Conservation (phyloP, 2,113 vertebrate genomes). For the Willisornis vidua region DNA sequence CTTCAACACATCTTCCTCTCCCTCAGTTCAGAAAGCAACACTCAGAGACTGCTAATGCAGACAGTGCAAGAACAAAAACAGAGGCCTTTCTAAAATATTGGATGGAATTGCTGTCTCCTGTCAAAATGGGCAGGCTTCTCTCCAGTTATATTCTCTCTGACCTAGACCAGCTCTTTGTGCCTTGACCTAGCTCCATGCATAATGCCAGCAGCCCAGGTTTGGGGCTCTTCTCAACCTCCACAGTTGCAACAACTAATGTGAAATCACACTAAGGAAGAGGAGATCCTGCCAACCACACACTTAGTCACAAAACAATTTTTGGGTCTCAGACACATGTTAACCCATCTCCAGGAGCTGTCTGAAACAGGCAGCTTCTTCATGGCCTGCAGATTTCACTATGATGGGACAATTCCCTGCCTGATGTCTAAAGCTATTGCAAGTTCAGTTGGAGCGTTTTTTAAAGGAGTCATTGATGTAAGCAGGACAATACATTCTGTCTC, state of each 20-base stretch:
- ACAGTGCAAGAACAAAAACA: neutral
- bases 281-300: neutral
- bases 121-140: neutral
- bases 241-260: neutral
- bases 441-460: neutral
- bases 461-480: neutral
- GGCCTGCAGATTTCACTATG: neutral
- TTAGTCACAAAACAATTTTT: neutral
- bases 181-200: neutral
- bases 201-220: neutral
- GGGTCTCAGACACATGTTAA: neutral
- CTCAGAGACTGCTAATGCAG: neutral
- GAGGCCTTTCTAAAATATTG: neutral
- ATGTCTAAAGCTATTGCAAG: accelerated
- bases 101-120: neutral
- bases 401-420: neutral
- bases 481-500: neutral
- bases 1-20: neutral
- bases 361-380: neutral
- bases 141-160: neutral
- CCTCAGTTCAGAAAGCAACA: neutral
- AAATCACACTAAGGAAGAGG: neutral
- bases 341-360: neutral
- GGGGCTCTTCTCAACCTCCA: neutral
- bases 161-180: neutral